Evolutionary conservation across 2,797 vertebrate species (phyloP), one percentile per base, ranked within the genome.

Genomic region (Oryzias dopingdopingensis): DNA sequence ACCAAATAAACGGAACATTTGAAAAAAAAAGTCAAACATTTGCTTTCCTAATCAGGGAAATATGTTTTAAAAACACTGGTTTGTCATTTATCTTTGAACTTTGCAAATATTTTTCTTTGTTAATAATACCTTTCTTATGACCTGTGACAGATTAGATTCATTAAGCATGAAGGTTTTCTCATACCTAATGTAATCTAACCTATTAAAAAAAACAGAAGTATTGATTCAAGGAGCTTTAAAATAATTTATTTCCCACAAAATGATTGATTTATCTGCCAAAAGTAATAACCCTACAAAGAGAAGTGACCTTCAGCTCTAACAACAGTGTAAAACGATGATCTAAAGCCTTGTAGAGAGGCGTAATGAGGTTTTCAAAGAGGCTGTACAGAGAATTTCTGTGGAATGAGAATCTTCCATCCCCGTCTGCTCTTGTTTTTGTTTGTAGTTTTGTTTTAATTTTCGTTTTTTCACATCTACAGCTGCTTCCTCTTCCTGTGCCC

Each of bases 401-500:
- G 62, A 59, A 52, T 4, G 15, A 42, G 18, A 49, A 41, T 16
- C 14, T 0, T 0, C 32, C 52, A 23, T 29, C 14, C 45, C 20
- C 12, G 1, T 41, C 17, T 53, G 6, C 23, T 46, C 47, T 45
- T 24, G 42, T 60, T 67, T 32, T 67, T 41, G 37, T 60, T 67
- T 41, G 45, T 56, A 45, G 47, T 52, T 72, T 43, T 1, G 14
- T 65, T 68, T 59, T 42, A 56, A 50, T 51, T 49, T 26, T 32
- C 40, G 41, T 51, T 23, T 46, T 41, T 65, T 17, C 42, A 26
- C 49, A 49, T 49, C 5, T 42, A 17, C 2, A 12, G 13, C 52
- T 8, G 1, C 23, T 42, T 17, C 32, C 14, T 55, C 41, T 23
- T 20, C 18, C 44, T 32, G 32, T 15, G 56, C 49, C 54, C 60